Conservation (phyloP, 2,113 vertebrate species). For the Condylura cristata region DNA sequence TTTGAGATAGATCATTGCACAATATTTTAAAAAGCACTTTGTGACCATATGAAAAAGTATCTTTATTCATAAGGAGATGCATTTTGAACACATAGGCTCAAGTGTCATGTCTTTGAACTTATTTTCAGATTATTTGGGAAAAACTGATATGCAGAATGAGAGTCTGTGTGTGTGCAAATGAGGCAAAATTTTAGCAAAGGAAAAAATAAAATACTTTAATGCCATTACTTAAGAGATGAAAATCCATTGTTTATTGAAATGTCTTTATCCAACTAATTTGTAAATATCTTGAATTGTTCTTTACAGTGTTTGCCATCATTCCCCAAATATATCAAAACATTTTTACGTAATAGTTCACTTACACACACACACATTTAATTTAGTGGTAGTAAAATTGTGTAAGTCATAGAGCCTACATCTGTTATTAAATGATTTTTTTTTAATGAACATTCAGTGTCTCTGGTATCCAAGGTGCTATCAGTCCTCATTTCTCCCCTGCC, state of each 20-base stretch:
- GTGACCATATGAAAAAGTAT: neutral
- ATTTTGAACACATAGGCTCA: neutral
- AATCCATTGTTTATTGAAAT: constrained; percentile 8
- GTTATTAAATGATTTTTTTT: neutral
- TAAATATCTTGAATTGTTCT: neutral
- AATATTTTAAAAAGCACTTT: neutral
- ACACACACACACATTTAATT: neutral
- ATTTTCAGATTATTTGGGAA: constrained; percentile 21
- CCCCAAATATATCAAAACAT: neutral
- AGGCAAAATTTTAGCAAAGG: neutral
- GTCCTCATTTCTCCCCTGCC: neutral
- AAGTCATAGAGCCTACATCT: neutral
- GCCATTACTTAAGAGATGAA: neutral
- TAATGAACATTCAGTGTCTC: neutral
- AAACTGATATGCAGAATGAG: neutral
- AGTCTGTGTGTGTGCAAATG: neutral
- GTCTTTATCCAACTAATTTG: neutral
- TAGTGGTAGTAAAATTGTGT: neutral
- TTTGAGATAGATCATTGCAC: neutral
- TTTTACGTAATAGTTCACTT: neutral
- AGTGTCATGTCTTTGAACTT: neutral
- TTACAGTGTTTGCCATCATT: neutral
- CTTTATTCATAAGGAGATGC: constrained; percentile 1
- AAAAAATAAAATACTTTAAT: neutral
- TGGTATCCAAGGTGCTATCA: neutral